phyloP scores from a whole-genome alignment of 1,140 invertebrate genomes.

The Drosophila micromelanica region DNA sequence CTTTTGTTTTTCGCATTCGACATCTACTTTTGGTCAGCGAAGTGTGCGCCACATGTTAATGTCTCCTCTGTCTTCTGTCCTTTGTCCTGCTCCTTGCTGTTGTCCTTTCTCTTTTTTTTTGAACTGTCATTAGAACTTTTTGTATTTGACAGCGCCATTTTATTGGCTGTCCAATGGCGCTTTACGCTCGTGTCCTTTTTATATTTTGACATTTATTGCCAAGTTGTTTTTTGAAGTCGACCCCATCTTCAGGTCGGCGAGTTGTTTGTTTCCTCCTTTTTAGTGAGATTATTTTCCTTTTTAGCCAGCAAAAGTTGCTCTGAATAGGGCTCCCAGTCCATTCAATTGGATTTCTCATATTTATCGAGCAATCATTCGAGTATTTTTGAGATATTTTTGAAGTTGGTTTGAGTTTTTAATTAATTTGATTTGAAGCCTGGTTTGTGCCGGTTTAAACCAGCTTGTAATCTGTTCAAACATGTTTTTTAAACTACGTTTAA shows the following conservation, averaged over 20 bases:
- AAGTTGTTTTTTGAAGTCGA: constrained; percentile 36
- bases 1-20: constrained; percentile 2
- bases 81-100: constrained; percentile 7
- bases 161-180: constrained; percentile 32
- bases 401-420: neutral
- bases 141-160: constrained; percentile 49
- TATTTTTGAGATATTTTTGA: neutral
- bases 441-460: neutral
- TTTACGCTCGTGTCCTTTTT: constrained; percentile 8
- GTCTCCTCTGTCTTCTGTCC: constrained; percentile 39
- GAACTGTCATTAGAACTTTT: constrained; percentile 51
- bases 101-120: constrained; percentile 44
- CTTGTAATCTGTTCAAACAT: no score
- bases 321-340: constrained; percentile 6
- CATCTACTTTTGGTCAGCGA: no score
- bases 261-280: constrained; percentile 40
- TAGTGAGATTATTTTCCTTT: constrained; percentile 15
- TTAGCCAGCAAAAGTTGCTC: neutral
- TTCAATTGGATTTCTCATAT: neutral
- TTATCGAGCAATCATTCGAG: neutral
- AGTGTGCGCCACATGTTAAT: constrained; percentile 48
- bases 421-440: neutral
- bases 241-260: constrained; percentile 2
- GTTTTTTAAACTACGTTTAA: neutral
- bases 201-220: constrained; percentile 50